These are phyloP conservation scores for Drosophila leontia DNA, from an alignment of 1,140 invertebrate species.

Conservation along the genomic window DNA sequence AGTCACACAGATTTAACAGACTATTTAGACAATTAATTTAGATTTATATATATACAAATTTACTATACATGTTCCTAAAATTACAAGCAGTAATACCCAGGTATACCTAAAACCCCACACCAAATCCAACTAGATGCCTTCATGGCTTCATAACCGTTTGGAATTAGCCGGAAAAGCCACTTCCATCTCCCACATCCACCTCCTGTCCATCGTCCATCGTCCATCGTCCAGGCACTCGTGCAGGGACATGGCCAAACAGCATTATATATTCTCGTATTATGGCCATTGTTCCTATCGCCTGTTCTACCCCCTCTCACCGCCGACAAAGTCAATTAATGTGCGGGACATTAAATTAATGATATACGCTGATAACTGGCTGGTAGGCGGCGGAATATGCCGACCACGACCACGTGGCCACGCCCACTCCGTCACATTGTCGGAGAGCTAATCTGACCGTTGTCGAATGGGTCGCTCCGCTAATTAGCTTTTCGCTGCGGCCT, in stretches of 20 bases:
- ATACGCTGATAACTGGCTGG: constrained; percentile 63
- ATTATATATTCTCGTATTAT: constrained; percentile 54
- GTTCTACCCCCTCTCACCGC: neutral
- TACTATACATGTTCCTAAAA: neutral
- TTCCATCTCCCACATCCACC: neutral
- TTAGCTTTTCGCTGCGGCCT: constrained; percentile 57
- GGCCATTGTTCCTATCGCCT: constrained; percentile 32
- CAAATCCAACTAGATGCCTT: constrained; percentile 12
- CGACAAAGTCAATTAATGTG: constrained; percentile 61
- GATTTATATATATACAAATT: neutral
- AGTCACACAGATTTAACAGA: neutral
- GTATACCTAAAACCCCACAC: neutral
- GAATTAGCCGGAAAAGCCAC: constrained; percentile 13
- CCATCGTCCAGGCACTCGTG: neutral
- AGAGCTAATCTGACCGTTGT: constrained; percentile 22
- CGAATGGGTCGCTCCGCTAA: constrained; percentile 60
- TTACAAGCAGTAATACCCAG: neutral
- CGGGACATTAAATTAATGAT: constrained; percentile 80
- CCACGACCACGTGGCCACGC: constrained; percentile 22
- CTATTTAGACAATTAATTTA: neutral
- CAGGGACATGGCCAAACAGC: constrained; percentile 3
- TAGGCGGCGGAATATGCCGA: constrained; percentile 37
- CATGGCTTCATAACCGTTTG: constrained; percentile 14
- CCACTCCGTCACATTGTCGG: constrained; percentile 1
- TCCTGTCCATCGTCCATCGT: neutral